Percentiles rank a stretch among this genome's conserved stretches.
Conservation (phyloP, 1,140 invertebrate genomes). For the Rhagoletis zephyria region DNA sequence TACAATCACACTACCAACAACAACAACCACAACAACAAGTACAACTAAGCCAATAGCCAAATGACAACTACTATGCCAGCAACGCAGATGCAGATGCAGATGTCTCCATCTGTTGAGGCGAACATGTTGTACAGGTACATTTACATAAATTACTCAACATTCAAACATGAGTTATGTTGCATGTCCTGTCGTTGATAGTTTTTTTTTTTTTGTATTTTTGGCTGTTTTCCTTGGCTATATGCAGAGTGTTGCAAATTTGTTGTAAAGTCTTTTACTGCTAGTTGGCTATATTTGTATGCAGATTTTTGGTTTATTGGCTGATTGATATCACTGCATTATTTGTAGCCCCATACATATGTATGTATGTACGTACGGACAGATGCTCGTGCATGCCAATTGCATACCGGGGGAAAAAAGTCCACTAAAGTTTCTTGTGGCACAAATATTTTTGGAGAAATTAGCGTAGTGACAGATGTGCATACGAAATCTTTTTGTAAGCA, state of each 20-base stretch:
- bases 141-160: conserved; percentile 55
- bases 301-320: conserved; percentile 49
- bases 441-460: conserved; percentile 41
- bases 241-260: neutral
- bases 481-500: neutral
- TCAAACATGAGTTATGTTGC: conserved; percentile 54
- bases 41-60: neutral
- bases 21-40: neutral
- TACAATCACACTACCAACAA: neutral
- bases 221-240: too few species aligned
- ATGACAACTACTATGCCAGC: neutral
- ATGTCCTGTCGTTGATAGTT: neutral
- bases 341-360: neutral
- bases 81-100: conserved; percentile 30
- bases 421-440: neutral
- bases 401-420: neutral
- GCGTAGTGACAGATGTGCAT: neutral
- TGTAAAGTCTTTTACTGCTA: conserved; percentile 3
- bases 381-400: neutral
- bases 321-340: conserved; percentile 43
- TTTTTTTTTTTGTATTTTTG: neutral
- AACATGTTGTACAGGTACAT: conserved; percentile 54
- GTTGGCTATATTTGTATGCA: neutral
- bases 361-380: neutral
- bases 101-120: conserved; percentile 53